Conservation (phyloP, 2,797 vertebrate genomes). For the Sebastes trivittatus region DNA sequence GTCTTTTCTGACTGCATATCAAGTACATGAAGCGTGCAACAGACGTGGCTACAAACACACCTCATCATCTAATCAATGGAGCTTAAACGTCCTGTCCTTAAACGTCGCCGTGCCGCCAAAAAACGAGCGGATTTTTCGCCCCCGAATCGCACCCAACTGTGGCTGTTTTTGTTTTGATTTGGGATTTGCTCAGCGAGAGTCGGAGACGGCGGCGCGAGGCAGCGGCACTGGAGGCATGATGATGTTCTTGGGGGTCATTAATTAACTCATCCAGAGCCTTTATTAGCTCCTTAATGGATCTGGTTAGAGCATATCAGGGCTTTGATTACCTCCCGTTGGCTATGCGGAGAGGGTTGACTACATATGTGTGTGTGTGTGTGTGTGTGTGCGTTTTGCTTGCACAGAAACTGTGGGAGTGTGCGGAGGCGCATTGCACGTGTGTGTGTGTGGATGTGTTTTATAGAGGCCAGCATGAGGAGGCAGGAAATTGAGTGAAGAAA, state of each 20-base stretch:
- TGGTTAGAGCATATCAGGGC: constrained; percentile 77
- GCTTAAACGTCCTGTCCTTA: constrained; percentile 18
- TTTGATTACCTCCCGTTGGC: constrained; percentile 77
- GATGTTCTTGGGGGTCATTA: constrained; percentile 80
- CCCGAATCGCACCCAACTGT: constrained; percentile 25
- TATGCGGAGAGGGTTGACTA: constrained; percentile 48
- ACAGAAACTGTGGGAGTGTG: background rate
- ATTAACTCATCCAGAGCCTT: constrained; percentile 79
- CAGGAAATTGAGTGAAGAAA: background rate
- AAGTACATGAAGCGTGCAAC: background rate
- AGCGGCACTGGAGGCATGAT: constrained; percentile 60
- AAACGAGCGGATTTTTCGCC: constrained; percentile 19
- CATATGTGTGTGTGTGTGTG: background rate
- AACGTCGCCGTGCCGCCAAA: background rate
- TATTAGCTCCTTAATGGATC: constrained; percentile 82
- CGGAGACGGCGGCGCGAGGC: constrained; percentile 32
- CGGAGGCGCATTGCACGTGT: background rate
- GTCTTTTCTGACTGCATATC: constrained; percentile 33
- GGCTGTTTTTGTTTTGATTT: constrained; percentile 65
- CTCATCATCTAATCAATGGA: constrained; percentile 30
- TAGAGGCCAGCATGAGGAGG: background rate
- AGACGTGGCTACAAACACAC: background rate
- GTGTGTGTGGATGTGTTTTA: background rate
- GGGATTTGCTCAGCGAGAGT: constrained; percentile 37
- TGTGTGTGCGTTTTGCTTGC: background rate